phyloP scores from a whole-genome alignment of 2,113 vertebrate genomes.

The Neopipo cinnamomea region DNA sequence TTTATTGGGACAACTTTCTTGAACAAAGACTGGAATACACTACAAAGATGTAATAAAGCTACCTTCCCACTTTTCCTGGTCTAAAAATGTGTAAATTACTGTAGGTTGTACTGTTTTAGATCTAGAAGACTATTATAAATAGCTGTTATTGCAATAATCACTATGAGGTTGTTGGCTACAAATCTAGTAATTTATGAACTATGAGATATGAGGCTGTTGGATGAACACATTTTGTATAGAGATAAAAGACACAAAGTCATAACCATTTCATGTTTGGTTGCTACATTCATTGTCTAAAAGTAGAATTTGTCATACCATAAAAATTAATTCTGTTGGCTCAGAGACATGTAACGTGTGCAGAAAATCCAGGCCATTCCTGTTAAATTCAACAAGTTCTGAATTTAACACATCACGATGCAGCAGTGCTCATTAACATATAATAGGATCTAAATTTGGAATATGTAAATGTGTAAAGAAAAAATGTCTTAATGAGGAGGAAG shows the following conservation, averaged over 20 bases:
- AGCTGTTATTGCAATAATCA: not conserved
- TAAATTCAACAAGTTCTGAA: not conserved
- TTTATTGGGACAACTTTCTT: not conserved
- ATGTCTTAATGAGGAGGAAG: constrained; percentile 2
- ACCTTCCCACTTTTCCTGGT: not conserved
- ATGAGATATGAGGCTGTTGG: not conserved
- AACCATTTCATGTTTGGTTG: not conserved
- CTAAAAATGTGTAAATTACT: not conserved
- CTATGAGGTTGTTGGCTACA: not conserved
- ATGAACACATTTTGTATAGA: not conserved
- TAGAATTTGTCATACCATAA: not conserved
- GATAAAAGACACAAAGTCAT: not conserved
- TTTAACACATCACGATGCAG: not conserved
- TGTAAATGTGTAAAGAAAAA: constrained; percentile 13
- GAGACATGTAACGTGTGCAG: not conserved
- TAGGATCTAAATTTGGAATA: constrained; percentile 46
- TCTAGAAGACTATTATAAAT: not conserved
- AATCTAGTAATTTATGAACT: not conserved
- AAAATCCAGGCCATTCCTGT: not conserved
- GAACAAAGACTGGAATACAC: not conserved
- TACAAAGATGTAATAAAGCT: not conserved
- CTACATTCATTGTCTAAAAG: not conserved
- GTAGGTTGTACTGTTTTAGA: not conserved
- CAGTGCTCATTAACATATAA: not conserved
- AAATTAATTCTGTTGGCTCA: not conserved